Percentiles rank a stretch among this genome's conserved stretches.
These are phyloP conservation scores for Psittacula cyanocephala DNA, from an alignment of 2,113 vertebrate genomes.

Conservation along the genomic window DNA sequence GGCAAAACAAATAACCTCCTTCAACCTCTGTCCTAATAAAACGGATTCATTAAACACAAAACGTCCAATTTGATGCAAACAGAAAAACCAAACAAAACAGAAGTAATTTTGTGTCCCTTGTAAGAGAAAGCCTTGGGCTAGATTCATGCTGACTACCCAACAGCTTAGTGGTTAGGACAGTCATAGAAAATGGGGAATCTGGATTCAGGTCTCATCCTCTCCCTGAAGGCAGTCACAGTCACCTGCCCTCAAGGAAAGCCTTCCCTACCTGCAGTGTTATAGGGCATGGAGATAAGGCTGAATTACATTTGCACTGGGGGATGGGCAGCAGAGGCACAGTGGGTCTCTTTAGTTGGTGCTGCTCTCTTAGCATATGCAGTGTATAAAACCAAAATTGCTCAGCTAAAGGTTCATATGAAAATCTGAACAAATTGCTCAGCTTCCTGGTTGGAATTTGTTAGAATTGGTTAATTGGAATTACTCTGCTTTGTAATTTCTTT, in stretches of 20 bases:
- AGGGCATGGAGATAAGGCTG: not conserved
- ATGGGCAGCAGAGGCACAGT: fast-evolving
- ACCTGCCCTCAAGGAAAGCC: not conserved
- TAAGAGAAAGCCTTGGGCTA: not conserved
- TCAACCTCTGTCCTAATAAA: not conserved
- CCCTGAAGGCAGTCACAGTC: not conserved
- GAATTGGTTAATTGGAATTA: not conserved
- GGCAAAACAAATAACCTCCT: not conserved
- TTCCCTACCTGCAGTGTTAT: not conserved
- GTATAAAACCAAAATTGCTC: not conserved
- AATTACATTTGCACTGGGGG: fast-evolving
- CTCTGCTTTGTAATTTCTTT: not conserved
- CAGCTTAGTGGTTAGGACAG: not conserved
- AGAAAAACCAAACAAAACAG: not conserved
- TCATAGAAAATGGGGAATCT: not conserved
- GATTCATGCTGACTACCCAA: not conserved
- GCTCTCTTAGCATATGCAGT: not conserved
- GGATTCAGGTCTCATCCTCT: not conserved
- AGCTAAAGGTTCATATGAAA: not conserved
- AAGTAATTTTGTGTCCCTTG: not conserved
- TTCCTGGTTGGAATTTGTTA: not conserved
- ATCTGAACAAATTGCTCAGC: not conserved
- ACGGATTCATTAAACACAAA: not conserved
- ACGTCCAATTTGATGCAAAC: not conserved
- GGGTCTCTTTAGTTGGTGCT: not conserved